Percentiles rank a stretch among this genome's conserved stretches.
These are phyloP conservation scores for Phortica okadai DNA, from an alignment of 2,888 invertebrate species.

Conservation along the genomic window DNA sequence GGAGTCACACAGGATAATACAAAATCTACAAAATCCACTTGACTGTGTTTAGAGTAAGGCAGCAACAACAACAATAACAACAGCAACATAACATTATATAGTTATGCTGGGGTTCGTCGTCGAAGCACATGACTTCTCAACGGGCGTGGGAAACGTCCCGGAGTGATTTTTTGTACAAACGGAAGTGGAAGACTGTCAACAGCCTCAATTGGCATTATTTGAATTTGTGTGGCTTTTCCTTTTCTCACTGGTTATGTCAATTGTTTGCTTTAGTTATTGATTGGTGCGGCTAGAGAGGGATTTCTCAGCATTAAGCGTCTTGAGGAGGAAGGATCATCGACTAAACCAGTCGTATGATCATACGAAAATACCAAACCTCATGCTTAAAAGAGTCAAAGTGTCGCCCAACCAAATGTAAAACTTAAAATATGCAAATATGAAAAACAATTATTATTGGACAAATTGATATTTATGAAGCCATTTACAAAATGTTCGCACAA, in stretches of 20 bases:
- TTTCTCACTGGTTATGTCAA: background rate
- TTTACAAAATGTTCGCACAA: constrained; percentile 72
- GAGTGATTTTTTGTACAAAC: background rate
- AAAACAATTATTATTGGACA: constrained; percentile 70
- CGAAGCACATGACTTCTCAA: background rate
- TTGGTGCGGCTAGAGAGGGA: background rate
- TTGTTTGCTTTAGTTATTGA: background rate
- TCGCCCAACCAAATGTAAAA: no score
- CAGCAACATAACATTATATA: background rate
- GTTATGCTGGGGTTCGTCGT: background rate
- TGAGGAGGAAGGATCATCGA: no score
- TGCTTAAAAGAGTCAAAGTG: no score
- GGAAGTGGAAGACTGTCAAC: constrained; percentile 26
- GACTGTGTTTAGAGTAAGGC: constrained; percentile 25
- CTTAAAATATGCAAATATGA: constrained; percentile 47
- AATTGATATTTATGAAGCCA: constrained; percentile 74
- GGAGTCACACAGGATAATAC: constrained; percentile 51
- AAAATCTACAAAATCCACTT: constrained; percentile 47
- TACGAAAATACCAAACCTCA: no score
- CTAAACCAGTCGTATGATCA: no score
- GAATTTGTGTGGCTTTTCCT: background rate
- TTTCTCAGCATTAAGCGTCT: no score
- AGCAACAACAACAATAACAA: background rate
- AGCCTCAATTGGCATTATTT: constrained; percentile 30
- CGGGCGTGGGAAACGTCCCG: background rate